phyloP scores from a whole-genome alignment of 2,888 invertebrate genomes.

The Horisme vitalbata region DNA sequence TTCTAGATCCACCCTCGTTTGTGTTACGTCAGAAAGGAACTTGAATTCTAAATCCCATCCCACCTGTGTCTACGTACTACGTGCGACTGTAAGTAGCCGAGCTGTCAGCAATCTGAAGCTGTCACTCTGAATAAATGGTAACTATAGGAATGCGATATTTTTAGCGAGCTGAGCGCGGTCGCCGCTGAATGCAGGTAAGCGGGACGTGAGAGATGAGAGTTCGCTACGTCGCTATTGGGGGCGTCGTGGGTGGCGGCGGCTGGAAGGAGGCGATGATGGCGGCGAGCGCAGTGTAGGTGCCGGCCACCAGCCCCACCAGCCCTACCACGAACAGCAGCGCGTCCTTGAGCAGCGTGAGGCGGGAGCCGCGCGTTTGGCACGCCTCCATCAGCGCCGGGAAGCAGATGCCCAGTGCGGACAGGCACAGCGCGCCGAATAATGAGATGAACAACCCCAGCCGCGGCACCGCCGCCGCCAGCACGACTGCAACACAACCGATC shows the following conservation, averaged over 20 bases:
- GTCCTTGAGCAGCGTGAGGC: constrained; percentile 70
- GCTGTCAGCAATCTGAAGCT: too few species aligned
- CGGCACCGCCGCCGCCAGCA: constrained; percentile 89
- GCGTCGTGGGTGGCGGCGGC: not conserved
- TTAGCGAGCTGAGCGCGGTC: too few species aligned
- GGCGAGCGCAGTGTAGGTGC: constrained; percentile 85
- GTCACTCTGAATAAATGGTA: too few species aligned
- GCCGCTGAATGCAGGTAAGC: too few species aligned
- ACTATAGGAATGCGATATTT: too few species aligned
- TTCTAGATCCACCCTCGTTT: too few species aligned
- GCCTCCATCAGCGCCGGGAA: constrained; percentile 89
- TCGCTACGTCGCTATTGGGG: too few species aligned
- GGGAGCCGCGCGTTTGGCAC: constrained; percentile 48
- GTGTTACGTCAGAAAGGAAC: too few species aligned
- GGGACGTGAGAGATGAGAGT: too few species aligned
- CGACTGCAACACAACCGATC: constrained; percentile 80
- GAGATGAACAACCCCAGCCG: constrained; percentile 91
- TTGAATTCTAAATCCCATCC: too few species aligned
- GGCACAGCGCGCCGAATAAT: constrained; percentile 92
- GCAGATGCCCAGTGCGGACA: constrained; percentile 93
- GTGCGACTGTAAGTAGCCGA: too few species aligned
- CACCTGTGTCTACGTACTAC: too few species aligned
- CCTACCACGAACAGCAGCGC: constrained; percentile 83
- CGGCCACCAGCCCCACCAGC: constrained; percentile 84
- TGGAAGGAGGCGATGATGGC: constrained; percentile 79